Conservation (phyloP, 2,888 invertebrate species). For the Ctenicera cuprea region DNA sequence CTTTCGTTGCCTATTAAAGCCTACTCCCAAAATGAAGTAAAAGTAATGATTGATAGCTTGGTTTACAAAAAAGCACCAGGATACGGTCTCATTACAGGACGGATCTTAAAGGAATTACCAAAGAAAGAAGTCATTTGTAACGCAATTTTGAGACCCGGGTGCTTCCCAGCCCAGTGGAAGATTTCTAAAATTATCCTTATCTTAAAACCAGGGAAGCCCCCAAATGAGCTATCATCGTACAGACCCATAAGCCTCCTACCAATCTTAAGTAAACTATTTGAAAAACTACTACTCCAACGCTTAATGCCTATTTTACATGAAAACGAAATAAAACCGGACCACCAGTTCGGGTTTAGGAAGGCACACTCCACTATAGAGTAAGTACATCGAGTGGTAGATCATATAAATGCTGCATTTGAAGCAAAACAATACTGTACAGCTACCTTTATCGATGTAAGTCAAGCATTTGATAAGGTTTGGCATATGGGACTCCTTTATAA, state of each 20-base stretch:
- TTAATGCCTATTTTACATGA: constrained; percentile 16
- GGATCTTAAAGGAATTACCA: not conserved
- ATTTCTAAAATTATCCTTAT: constrained; percentile 5
- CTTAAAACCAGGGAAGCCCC: constrained; percentile 15
- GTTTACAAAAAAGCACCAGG: constrained; percentile 9
- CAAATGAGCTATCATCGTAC: not conserved
- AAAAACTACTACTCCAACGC: constrained; percentile 22
- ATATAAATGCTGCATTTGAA: constrained; percentile 29
- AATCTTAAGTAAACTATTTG: constrained; percentile 28
- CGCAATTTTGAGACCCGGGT: constrained; percentile 1
- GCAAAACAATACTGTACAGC: constrained; percentile 25
- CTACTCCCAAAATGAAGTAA: constrained; percentile 11
- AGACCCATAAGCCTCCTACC: constrained; percentile 18
- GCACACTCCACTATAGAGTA: constrained; percentile 22
- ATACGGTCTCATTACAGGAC: constrained; percentile 3
- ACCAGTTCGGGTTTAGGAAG: too few species aligned
- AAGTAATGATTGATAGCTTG: not conserved
- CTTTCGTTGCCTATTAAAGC: not conserved
- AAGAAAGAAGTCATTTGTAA: constrained; percentile 13
- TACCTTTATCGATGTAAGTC: too few species aligned
- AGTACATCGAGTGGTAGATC: constrained; percentile 12
- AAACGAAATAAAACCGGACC: constrained; percentile 21
- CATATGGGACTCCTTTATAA: too few species aligned
- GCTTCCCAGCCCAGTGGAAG: constrained; percentile 18
- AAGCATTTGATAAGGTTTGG: too few species aligned